Evolutionary conservation across 2,797 vertebrate genomes (phyloP).

Genomic region (Leucoraja ocellata): DNA sequence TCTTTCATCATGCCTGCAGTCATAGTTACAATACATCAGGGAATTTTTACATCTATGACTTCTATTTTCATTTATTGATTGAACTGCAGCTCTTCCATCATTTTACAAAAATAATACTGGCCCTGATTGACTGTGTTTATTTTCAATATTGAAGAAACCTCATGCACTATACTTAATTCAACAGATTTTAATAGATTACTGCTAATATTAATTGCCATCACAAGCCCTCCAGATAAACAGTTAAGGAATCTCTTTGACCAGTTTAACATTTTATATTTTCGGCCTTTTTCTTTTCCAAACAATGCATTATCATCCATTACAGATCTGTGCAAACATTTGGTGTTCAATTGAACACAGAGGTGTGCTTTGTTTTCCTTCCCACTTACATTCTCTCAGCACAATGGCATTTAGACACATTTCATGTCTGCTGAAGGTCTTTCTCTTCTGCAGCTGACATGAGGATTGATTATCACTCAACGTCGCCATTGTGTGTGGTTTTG

Average conservation of each 20-base stretch:
- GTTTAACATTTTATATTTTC: constrained; percentile 16
- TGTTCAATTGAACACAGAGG: background rate
- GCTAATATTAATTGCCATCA: constrained; percentile 3
- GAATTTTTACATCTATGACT: constrained; percentile 38
- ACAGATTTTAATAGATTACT: constrained; percentile 18
- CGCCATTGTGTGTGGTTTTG: background rate
- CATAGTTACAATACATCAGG: constrained; percentile 34
- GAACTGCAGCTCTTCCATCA: constrained; percentile 30
- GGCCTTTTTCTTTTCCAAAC: background rate
- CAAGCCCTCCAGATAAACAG: constrained; percentile 4
- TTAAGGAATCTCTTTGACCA: background rate
- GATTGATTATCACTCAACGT: background rate
- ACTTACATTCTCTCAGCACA: background rate
- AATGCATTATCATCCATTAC: background rate
- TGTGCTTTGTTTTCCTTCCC: background rate
- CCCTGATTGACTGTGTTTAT: constrained; percentile 30
- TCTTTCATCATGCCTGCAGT: constrained; percentile 38
- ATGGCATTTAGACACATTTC: background rate
- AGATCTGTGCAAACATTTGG: background rate
- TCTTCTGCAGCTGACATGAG: background rate
- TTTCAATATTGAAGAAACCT: constrained; percentile 33
- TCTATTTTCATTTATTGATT: constrained; percentile 38
- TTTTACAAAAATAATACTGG: constrained; percentile 30
- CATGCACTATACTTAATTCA: constrained; percentile 25
- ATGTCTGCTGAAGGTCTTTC: background rate